A percentile compares a stretch with the other conserved stretches of the same genome.
These are phyloP conservation scores for Andrena hattorfiana DNA, from an alignment of 2,888 invertebrate genomes.

Conservation along the genomic window DNA sequence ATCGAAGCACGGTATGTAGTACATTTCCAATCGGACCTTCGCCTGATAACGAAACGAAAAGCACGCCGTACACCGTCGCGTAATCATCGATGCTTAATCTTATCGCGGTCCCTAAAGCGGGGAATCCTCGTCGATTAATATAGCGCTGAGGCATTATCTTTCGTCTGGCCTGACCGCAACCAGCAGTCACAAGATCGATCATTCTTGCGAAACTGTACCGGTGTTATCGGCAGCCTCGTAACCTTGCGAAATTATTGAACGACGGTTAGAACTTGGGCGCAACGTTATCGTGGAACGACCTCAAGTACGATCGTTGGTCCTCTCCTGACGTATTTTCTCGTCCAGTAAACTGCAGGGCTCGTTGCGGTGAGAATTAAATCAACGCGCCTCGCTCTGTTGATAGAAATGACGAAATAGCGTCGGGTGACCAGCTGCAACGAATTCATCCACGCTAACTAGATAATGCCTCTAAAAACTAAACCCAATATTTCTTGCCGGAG, in stretches of 20 bases:
- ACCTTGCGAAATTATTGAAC: constrained; percentile 70
- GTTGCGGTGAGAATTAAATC: constrained; percentile 59
- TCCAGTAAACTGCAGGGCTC: constrained; percentile 43
- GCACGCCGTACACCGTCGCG: constrained; percentile 11
- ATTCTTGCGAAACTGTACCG: constrained; percentile 41
- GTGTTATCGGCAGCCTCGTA: constrained; percentile 47
- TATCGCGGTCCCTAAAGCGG: constrained; percentile 25
- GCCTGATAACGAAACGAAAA: constrained; percentile 24
- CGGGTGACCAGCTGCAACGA: too few relatives aligned
- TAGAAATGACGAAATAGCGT: constrained; percentile 25
- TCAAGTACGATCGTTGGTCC: constrained; percentile 30
- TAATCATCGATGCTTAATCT: constrained; percentile 47
- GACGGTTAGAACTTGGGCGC: constrained; percentile 12
- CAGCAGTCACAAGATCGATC: constrained; percentile 58
- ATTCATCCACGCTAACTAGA: too few relatives aligned
- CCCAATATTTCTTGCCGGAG: too few relatives aligned
- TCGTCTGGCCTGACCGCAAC: constrained; percentile 5
- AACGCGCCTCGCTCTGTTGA: constrained; percentile 45
- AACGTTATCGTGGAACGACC: constrained; percentile 17
- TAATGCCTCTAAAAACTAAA: too few relatives aligned
- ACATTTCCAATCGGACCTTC: constrained; percentile 3
- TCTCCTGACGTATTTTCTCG: constrained; percentile 41
- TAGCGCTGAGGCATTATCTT: constrained; percentile 23
- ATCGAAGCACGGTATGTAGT: background rate
- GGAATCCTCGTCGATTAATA: constrained; percentile 10